These are phyloP conservation scores for Agrochola litura DNA, from an alignment of 2,888 invertebrate species.

Conservation along the genomic window DNA sequence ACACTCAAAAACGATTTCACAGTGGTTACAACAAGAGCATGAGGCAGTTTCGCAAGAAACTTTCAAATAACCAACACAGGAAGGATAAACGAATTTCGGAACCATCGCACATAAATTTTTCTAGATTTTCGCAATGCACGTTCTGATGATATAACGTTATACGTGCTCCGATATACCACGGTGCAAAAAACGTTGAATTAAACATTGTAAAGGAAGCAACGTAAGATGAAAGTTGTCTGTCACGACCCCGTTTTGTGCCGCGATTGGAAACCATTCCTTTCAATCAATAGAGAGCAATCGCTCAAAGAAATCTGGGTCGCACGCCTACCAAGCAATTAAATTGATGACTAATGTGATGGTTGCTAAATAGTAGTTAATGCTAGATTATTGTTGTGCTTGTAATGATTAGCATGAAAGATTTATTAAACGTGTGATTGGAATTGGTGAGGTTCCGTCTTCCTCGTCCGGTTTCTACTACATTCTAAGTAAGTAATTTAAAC, in stretches of 20 bases:
- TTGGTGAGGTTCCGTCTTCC: neutral
- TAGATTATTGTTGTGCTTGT: constrained; percentile 31
- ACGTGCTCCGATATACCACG: constrained; percentile 36
- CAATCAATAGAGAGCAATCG: constrained; percentile 56
- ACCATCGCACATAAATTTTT: constrained; percentile 28
- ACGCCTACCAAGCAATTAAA: constrained; percentile 46
- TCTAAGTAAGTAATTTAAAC: too few relatives aligned
- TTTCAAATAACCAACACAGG: constrained; percentile 24
- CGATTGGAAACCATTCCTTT: constrained; percentile 55
- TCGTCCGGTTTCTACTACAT: neutral
- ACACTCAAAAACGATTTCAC: neutral
- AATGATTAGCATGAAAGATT: constrained; percentile 5
- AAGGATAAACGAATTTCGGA: constrained; percentile 37
- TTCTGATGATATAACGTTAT: constrained; percentile 40
- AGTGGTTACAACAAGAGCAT: neutral
- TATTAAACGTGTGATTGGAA: constrained; percentile 4
- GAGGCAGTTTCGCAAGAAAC: constrained; percentile 21
- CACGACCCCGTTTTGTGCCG: constrained; percentile 50
- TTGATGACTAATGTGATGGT: constrained; percentile 56
- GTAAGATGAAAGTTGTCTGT: constrained; percentile 61
- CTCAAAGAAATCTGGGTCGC: constrained; percentile 59
- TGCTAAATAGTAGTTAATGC: constrained; percentile 24
- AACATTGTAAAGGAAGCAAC: constrained; percentile 41
- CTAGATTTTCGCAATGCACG: constrained; percentile 43
- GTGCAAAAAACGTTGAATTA: constrained; percentile 38